phyloP scores from a whole-genome alignment of 2,797 vertebrate genomes.

The Streptopelia turtur region DNA sequence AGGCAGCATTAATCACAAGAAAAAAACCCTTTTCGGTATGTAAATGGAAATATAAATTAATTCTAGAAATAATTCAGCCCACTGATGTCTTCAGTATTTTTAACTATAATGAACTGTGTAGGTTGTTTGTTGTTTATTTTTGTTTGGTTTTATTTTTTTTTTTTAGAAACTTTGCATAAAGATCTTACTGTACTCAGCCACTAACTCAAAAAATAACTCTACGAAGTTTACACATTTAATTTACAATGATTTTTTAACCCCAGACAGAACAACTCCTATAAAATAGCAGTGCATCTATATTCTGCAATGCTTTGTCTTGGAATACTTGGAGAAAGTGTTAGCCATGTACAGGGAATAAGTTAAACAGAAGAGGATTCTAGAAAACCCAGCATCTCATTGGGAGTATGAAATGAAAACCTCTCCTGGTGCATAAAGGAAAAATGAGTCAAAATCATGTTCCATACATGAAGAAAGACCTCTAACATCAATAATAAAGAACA shows the following conservation, averaged over 20 bases:
- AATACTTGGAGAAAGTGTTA: not conserved
- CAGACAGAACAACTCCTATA: not conserved
- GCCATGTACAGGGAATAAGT: not conserved
- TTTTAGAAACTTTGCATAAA: not conserved
- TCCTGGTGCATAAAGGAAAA: not conserved
- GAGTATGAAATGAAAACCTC: not conserved
- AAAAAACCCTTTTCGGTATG: not conserved
- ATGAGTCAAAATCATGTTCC: not conserved
- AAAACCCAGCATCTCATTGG: not conserved
- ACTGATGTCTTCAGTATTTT: not conserved
- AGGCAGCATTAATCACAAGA: not conserved
- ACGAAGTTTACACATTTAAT: not conserved
- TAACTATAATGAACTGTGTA: not conserved
- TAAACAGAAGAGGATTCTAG: not conserved
- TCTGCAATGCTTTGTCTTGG: not conserved
- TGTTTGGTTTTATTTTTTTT: not conserved
- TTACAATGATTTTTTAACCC: not conserved
- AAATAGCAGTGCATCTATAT: not conserved
- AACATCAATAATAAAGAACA: not conserved
- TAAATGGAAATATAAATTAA: too few species aligned
- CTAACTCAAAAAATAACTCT: not conserved
- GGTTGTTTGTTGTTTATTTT: too few species aligned
- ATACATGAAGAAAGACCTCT: not conserved
- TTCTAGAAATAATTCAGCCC: too few species aligned
- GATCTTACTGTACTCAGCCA: not conserved